phyloP scores from a whole-genome alignment of 37 sponge, comb jelly and placozoan species.

The Bolinopsis microptera region DNA sequence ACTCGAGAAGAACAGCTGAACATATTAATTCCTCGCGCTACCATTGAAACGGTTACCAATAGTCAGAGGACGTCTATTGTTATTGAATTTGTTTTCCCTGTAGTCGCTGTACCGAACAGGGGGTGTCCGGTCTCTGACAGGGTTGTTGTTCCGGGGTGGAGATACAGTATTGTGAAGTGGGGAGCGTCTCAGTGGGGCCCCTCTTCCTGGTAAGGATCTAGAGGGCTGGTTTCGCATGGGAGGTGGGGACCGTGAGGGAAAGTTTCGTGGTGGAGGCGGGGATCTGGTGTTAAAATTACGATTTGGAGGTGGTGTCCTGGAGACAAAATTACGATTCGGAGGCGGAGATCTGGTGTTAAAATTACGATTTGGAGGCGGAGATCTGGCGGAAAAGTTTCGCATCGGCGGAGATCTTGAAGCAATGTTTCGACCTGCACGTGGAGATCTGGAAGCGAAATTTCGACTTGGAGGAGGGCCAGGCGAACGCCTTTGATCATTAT shows the following conservation, averaged over 20 bases:
- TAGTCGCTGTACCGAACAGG: constrained; percentile 9
- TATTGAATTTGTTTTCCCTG: background rate
- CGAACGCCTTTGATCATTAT: background rate
- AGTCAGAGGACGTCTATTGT: background rate
- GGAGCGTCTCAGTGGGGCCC: background rate
- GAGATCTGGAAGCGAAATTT: background rate
- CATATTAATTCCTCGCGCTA: background rate
- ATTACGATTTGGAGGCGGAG: constrained; percentile 26
- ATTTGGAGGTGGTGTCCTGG: background rate
- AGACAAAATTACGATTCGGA: background rate
- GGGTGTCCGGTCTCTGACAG: background rate
- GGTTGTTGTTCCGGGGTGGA: background rate
- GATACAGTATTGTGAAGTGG: background rate
- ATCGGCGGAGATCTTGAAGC: background rate
- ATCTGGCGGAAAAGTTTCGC: background rate
- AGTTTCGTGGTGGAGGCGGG: constrained; percentile 13
- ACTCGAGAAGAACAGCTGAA: no score
- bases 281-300: background rate
- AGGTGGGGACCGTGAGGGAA: background rate
- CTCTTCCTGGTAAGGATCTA: background rate
- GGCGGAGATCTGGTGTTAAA: background rate
- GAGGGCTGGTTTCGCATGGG: background rate
- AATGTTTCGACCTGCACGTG: no score
- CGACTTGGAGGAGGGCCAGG: background rate
- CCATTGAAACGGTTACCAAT: background rate